Evolutionary conservation across 2,888 invertebrate species (phyloP).

Genomic region (Cephus pygmeus): DNA sequence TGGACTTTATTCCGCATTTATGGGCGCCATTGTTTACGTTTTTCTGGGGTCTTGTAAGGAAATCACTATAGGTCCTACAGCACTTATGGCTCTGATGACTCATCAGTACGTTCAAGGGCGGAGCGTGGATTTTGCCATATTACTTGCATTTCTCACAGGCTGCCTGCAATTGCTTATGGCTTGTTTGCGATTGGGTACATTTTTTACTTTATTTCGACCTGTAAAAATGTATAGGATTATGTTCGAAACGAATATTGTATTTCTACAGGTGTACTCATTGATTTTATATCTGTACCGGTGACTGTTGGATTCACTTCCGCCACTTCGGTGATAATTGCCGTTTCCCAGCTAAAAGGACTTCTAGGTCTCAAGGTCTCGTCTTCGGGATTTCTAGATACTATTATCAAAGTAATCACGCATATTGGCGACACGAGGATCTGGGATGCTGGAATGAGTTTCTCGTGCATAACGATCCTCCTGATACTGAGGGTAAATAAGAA

Average conservation of each 20-base stretch:
- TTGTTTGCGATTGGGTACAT: constrained; percentile 80
- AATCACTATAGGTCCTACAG: constrained; percentile 91
- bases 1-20: constrained; percentile 94
- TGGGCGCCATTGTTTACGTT: constrained; percentile 92
- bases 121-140: constrained; percentile 81
- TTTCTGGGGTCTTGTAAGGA: constrained; percentile 90
- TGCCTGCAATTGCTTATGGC: constrained; percentile 86
- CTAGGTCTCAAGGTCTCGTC: constrained; percentile 80
- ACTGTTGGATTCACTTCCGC: constrained; percentile 92
- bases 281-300: constrained; percentile 90
- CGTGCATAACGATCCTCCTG: constrained; percentile 79
- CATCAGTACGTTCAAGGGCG: constrained; percentile 79
- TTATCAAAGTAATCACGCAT: constrained; percentile 77
- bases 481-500: constrained; percentile 75
- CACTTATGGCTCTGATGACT: constrained; percentile 93
- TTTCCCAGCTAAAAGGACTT: constrained; percentile 83
- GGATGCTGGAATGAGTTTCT: constrained; percentile 78
- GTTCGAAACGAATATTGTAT: constrained; percentile 6
- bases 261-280: constrained; percentile 82
- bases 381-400: constrained; percentile 80
- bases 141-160: constrained; percentile 86
- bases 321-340: constrained; percentile 89
- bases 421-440: constrained; percentile 75
- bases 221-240: constrained; percentile 4
- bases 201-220: constrained; percentile 19